These are phyloP conservation scores for Panopea generosa DNA, from an alignment of 2,888 invertebrate genomes.

Conservation along the genomic window DNA sequence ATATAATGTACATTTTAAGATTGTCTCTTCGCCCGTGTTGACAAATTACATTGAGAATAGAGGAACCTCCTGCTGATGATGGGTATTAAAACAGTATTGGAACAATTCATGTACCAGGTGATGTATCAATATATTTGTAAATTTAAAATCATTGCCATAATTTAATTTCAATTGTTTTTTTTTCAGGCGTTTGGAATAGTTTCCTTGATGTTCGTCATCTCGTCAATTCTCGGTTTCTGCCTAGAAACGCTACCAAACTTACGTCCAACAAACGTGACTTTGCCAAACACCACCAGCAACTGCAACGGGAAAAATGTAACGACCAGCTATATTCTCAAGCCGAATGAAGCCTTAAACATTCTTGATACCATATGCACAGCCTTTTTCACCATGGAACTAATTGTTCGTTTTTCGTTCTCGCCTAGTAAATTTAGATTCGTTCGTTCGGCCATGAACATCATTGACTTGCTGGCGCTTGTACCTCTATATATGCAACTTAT, in stretches of 20 bases:
- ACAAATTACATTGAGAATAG: background rate
- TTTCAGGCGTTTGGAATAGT: constrained; percentile 82
- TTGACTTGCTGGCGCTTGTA: constrained; percentile 82
- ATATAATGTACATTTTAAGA: too few species aligned
- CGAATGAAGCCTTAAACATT: constrained; percentile 74
- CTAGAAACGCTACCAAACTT: constrained; percentile 82
- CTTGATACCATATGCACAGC: constrained; percentile 83
- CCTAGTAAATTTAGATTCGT: constrained; percentile 81
- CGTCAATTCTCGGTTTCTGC: constrained; percentile 83
- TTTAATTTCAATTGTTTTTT: constrained; percentile 4
- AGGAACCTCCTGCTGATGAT: too few species aligned
- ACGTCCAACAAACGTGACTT: constrained; percentile 49
- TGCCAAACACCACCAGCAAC: constrained; percentile 53
- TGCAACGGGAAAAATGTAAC: constrained; percentile 60
- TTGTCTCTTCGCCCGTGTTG: too few species aligned
- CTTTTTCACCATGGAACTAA: constrained; percentile 83
- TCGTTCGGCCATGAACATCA: constrained; percentile 82
- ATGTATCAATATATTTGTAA: background rate
- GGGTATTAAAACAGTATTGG: too few species aligned
- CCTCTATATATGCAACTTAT: constrained; percentile 83
- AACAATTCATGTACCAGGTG: background rate
- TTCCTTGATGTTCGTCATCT: constrained; percentile 82
- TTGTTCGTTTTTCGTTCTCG: constrained; percentile 81
- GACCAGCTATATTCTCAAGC: constrained; percentile 59
- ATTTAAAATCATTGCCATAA: too few species aligned